phyloP scores from a whole-genome alignment of 2,797 vertebrate species.

The Molossus alvarezi region DNA sequence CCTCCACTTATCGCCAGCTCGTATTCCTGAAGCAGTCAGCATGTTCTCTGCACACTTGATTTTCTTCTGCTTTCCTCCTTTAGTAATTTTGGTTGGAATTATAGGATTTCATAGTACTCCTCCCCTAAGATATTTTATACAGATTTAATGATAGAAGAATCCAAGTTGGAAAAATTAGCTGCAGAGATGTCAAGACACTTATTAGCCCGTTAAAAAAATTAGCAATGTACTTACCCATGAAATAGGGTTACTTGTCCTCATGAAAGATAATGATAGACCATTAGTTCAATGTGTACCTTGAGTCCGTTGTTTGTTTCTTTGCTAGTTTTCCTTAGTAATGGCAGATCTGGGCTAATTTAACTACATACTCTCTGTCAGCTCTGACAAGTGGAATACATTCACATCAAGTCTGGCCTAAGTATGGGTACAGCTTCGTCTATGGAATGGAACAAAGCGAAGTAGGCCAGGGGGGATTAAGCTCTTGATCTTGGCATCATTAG shows the following conservation, averaged over 20 bases:
- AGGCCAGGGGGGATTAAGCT: constrained; percentile 44
- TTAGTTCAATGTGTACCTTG: constrained; percentile 16
- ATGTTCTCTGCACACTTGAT: neutral
- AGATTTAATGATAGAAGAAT: constrained; percentile 41
- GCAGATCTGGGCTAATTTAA: constrained; percentile 38
- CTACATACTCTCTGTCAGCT: neutral
- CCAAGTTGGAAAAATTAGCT: constrained; percentile 2
- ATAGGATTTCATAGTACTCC: neutral
- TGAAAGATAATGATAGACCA: neutral
- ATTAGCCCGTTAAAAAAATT: constrained; percentile 8
- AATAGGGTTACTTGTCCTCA: neutral
- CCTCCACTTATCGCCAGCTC: neutral
- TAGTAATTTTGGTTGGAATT: neutral
- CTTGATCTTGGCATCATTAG: constrained; percentile 78
- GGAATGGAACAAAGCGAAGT: constrained; percentile 65
- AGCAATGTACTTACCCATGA: neutral
- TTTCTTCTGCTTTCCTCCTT: neutral
- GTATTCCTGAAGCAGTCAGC: neutral
- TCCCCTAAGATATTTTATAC: neutral
- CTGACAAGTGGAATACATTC: constrained; percentile 61
- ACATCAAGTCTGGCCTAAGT: constrained; percentile 18
- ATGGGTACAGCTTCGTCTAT: constrained; percentile 31
- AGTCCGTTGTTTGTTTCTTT: constrained; percentile 31
- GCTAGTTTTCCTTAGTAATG: neutral
- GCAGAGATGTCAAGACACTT: constrained; percentile 19